These are phyloP conservation scores for Premnoplex brunnescens DNA, from an alignment of 2,797 vertebrate genomes.

Conservation along the genomic window DNA sequence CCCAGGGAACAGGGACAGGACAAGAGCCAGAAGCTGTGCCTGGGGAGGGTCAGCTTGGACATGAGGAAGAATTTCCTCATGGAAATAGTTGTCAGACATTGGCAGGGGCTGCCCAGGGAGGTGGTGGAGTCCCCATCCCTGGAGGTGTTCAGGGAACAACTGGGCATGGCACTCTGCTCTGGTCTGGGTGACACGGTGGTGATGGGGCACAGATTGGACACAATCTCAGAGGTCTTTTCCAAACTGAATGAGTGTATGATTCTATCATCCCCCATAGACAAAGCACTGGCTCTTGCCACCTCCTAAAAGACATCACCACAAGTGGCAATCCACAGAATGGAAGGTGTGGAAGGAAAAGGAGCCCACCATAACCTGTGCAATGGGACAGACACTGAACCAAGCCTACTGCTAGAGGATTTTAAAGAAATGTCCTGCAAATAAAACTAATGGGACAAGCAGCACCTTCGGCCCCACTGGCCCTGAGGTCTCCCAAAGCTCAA, in stretches of 20 bases:
- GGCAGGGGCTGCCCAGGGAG: neutral
- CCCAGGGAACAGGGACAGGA: neutral
- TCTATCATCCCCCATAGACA: neutral
- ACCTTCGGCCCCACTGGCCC: conserved; percentile 28
- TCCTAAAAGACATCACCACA: neutral
- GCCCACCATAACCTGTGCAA: neutral
- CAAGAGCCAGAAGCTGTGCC: neutral
- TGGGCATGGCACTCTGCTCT: fast-evolving
- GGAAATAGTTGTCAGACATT: neutral
- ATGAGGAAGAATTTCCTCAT: neutral
- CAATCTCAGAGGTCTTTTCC: fast-evolving
- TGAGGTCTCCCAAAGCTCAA: conserved; percentile 63
- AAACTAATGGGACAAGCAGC: neutral
- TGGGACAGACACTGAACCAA: neutral
- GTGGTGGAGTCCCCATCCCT: neutral
- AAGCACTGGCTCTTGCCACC: neutral
- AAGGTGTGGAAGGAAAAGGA: neutral
- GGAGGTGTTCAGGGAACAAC: neutral
- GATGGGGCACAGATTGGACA: fast-evolving
- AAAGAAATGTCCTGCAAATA: neutral
- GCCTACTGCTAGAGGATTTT: neutral
- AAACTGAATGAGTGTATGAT: neutral
- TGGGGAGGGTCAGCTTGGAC: neutral
- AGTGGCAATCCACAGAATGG: neutral
- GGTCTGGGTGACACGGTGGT: neutral